Conservation (phyloP, 2,797 vertebrate genomes). For the Malurus splendens region DNA sequence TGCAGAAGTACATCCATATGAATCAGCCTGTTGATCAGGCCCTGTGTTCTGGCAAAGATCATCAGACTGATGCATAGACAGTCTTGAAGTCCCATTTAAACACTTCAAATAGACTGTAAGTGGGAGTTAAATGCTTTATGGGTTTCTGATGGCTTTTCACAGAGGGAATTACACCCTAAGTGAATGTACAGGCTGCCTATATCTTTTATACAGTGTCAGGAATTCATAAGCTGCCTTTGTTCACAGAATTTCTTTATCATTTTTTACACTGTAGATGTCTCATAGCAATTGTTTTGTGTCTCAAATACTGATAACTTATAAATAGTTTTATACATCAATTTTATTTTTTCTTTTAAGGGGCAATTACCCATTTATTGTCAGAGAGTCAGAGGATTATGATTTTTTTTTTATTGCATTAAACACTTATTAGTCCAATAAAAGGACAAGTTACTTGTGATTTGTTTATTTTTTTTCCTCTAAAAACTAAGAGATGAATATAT, state of each 20-base stretch:
- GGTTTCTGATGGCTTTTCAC: background rate
- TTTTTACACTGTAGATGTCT: background rate
- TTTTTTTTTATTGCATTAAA: background rate
- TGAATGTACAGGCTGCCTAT: background rate
- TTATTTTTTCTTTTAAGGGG: background rate
- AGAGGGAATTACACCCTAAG: background rate
- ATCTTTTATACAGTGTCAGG: background rate
- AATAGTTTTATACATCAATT: background rate
- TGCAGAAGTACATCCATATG: background rate
- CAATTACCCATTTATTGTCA: background rate
- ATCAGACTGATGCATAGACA: background rate
- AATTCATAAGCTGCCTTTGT: background rate
- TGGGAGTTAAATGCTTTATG: background rate
- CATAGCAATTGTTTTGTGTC: background rate
- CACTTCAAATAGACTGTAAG: background rate
- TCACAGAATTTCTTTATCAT: background rate
- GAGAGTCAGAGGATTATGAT: background rate
- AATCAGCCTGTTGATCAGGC: background rate
- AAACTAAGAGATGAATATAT: background rate
- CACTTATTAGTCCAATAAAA: background rate
- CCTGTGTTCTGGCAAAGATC: background rate
- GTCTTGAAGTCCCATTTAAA: background rate
- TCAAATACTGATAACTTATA: background rate
- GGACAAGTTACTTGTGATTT: background rate
- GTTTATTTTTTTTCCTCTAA: accelerated